Conservation (phyloP, 2,113 vertebrate genomes). For the Piliocolobus tephrosceles region DNA sequence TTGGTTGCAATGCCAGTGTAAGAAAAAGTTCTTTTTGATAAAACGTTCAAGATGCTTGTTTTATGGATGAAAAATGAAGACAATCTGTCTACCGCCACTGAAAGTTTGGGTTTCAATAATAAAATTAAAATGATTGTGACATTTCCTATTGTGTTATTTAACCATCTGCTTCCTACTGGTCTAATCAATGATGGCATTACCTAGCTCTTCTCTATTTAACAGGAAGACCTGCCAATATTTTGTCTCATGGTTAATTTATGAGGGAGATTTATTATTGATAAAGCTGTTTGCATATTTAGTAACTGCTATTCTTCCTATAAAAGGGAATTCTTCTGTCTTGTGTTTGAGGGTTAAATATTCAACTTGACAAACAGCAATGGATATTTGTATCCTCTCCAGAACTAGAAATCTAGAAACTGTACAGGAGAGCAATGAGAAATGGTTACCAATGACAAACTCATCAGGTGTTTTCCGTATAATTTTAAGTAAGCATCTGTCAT, state of each 20-base stretch:
- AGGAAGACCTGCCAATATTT: constrained; percentile 83
- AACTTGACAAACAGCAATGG: constrained; percentile 70
- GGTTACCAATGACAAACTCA: neutral
- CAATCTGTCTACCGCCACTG: constrained; percentile 89
- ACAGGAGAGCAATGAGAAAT: neutral
- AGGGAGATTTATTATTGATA: constrained; percentile 81
- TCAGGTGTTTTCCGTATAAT: neutral
- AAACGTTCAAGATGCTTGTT: constrained; percentile 88
- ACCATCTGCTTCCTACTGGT: constrained; percentile 88
- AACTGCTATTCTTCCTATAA: constrained; percentile 68
- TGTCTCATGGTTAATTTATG: constrained; percentile 80
- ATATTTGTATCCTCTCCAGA: constrained; percentile 60
- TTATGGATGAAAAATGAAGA: constrained; percentile 92
- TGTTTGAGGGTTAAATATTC: constrained; percentile 79
- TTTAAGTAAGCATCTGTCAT: constrained; percentile 15
- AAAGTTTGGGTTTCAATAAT: constrained; percentile 88
- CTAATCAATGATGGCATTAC: constrained; percentile 84
- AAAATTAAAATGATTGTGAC: constrained; percentile 92
- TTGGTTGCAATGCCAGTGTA: constrained; percentile 88
- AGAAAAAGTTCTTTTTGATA: constrained; percentile 86
- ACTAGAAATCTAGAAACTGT: constrained; percentile 33
- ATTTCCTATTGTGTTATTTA: constrained; percentile 87
- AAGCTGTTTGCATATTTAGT: constrained; percentile 78
- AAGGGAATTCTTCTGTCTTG: constrained; percentile 67
- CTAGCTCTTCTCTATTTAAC: constrained; percentile 78